Percentiles rank a stretch among this genome's conserved stretches.
Evolutionary conservation across 2,797 vertebrate species (phyloP).

Genomic region (Gadopsis bispinosus): DNA sequence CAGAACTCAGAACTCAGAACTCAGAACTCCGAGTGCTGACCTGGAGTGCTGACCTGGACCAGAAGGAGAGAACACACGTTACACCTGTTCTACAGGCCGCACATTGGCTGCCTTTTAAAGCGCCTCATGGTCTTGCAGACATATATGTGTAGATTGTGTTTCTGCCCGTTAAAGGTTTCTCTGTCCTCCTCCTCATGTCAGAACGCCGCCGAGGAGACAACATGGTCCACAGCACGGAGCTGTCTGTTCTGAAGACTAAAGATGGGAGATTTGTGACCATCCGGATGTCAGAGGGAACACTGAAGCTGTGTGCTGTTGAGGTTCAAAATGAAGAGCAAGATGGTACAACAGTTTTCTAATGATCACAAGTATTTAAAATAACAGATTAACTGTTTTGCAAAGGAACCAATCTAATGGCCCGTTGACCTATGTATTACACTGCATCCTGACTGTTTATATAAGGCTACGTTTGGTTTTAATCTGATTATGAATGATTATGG

Average conservation of each 20-base stretch:
- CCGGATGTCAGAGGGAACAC: fast-evolving
- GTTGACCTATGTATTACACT: background rate
- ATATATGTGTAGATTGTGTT: no score
- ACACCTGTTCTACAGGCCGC: no score
- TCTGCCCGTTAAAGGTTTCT: background rate
- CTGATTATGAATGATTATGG: background rate
- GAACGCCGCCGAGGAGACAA: background rate
- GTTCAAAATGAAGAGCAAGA: fast-evolving
- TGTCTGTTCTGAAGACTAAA: fast-evolving
- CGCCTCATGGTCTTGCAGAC: no score
- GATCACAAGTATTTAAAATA: background rate
- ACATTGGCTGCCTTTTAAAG: no score
- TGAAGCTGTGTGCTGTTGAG: fast-evolving
- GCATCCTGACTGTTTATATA: background rate
- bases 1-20: no score
- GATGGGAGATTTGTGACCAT: fast-evolving
- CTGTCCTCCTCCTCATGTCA: background rate
- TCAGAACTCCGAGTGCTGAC: no score
- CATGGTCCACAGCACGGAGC: fast-evolving
- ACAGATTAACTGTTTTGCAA: background rate
- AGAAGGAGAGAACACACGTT: no score
- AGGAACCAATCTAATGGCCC: background rate
- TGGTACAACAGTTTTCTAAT: background rate
- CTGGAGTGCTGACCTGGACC: no score
- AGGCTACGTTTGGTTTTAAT: background rate